Evolutionary conservation across 1,140 invertebrate genomes (phyloP).

Genomic region (Holotrichia oblita): DNA sequence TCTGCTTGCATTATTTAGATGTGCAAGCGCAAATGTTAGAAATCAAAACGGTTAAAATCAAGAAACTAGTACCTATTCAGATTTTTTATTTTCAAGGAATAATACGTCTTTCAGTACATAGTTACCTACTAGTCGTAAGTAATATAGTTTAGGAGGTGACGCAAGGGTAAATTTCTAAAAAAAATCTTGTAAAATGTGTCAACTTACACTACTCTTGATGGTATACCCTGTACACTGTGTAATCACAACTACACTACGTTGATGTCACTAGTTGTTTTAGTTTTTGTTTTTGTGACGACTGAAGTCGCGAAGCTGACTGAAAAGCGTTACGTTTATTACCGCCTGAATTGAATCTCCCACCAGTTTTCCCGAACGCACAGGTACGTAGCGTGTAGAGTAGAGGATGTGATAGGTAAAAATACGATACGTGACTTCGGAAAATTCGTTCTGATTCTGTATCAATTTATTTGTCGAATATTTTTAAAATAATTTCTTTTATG

Average conservation of each 20-base stretch:
- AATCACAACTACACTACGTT: not conserved
- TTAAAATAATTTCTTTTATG: not conserved
- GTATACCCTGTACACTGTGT: not conserved
- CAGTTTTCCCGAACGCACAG: slow-evolving; percentile 15
- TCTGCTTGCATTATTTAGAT: not conserved
- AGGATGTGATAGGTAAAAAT: not conserved
- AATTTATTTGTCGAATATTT: not conserved
- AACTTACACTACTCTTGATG: slow-evolving; percentile 3
- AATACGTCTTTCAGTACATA: not conserved
- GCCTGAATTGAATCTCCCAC: slow-evolving; percentile 24
- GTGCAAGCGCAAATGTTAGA: not conserved
- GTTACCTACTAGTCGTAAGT: not conserved
- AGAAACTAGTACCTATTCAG: not conserved
- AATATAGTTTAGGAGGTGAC: not conserved
- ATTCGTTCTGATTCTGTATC: not conserved
- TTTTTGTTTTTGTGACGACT: slow-evolving; percentile 24
- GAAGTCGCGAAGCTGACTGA: slow-evolving; percentile 17
- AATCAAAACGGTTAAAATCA: not conserved
- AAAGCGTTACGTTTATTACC: slow-evolving; percentile 13
- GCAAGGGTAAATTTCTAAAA: not conserved
- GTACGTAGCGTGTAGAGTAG: not conserved
- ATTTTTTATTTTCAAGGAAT: not conserved
- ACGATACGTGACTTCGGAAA: not conserved
- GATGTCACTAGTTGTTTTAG: not conserved
- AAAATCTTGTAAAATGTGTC: not conserved